phyloP scores from a whole-genome alignment of 2,113 vertebrate species.

The Entomyzon cyanotis region DNA sequence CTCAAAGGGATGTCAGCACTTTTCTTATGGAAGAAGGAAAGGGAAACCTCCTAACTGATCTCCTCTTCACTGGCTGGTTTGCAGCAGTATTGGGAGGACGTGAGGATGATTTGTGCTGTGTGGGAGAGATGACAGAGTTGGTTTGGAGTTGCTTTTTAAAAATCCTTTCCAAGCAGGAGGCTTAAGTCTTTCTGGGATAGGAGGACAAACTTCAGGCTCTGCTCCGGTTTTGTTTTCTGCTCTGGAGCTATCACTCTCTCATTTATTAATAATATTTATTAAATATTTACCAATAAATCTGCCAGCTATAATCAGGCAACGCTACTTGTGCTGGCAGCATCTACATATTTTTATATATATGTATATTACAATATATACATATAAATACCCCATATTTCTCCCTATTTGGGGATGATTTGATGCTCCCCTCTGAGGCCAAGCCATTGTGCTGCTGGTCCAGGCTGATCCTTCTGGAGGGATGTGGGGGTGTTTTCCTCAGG shows the following conservation, averaged over 20 bases:
- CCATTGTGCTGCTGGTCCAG: background rate
- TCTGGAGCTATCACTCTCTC: background rate
- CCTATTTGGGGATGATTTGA: background rate
- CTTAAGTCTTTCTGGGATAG: background rate
- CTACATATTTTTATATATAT: background rate
- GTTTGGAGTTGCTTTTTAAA: background rate
- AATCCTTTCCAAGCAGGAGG: background rate
- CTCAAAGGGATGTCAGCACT: background rate
- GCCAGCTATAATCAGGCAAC: background rate
- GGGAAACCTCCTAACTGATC: background rate
- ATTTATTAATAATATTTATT: background rate
- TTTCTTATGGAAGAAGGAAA: background rate
- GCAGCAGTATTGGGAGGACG: background rate
- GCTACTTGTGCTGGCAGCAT: background rate
- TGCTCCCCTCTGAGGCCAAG: background rate
- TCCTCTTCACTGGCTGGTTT: background rate
- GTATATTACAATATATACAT: too few species aligned
- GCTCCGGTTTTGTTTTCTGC: background rate
- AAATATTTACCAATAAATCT: background rate
- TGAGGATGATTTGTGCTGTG: background rate
- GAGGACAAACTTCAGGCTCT: background rate
- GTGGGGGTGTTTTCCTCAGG: background rate
- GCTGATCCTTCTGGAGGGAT: background rate
- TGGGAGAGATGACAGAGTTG: background rate
- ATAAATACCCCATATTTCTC: rapidly evolving